Conservation (phyloP, 2,113 vertebrate species). For the Trachemys scripta region DNA sequence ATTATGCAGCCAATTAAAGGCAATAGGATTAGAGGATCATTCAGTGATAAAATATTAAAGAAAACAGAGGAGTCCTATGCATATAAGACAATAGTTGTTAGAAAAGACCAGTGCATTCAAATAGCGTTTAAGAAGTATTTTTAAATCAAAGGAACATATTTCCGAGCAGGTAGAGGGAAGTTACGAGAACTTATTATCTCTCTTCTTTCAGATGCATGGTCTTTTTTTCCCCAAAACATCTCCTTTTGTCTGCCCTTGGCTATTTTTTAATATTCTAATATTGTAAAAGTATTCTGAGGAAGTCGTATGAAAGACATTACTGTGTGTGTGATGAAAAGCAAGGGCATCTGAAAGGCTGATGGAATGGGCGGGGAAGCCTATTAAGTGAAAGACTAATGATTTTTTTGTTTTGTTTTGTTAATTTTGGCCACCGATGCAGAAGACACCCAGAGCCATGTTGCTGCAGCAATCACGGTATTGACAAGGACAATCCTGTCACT, state of each 20-base stretch:
- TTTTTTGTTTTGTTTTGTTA: neutral
- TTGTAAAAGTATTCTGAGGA: neutral
- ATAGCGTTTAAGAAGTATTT: neutral
- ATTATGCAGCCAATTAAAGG: neutral
- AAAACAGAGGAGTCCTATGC: neutral
- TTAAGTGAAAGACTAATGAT: neutral
- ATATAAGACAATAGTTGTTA: neutral
- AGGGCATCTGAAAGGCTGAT: neutral
- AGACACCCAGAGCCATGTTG: neutral
- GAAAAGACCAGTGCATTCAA: neutral
- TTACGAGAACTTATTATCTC: neutral
- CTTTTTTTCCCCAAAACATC: neutral
- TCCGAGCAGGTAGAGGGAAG: neutral
- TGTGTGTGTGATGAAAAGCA: neutral
- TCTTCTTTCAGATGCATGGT: neutral
- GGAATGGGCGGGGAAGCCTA: neutral
- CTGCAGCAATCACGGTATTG: neutral
- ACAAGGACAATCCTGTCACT: rapidly evolving
- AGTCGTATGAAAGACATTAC: neutral
- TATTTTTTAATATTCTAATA: neutral
- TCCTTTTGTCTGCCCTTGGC: neutral
- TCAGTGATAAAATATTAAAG: neutral
- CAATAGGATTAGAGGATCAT: neutral
- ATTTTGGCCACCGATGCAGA: neutral
- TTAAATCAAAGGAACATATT: neutral